Percentiles rank a stretch among this genome's conserved stretches.
Conservation (phyloP, 2,113 vertebrate genomes). For the Mustela nigripes region DNA sequence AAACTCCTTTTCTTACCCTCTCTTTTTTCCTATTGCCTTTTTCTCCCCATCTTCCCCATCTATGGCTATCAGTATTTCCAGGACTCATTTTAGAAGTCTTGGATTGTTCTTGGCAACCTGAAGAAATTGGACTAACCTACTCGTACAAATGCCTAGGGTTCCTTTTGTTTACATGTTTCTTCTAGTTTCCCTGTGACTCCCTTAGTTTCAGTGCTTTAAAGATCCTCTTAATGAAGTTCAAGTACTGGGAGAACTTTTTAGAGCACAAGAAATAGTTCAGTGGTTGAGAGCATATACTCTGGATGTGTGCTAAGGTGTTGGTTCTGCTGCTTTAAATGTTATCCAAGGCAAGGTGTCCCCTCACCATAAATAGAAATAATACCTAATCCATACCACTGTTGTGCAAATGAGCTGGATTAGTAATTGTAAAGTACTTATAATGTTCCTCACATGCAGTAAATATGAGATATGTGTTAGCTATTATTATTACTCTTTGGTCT, state of each 20-base stretch:
- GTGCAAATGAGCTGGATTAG: constrained; percentile 17
- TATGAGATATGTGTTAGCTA: background rate
- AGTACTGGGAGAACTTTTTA: background rate
- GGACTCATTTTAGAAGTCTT: constrained; percentile 6
- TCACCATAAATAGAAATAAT: constrained; percentile 2
- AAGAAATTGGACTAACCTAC: background rate
- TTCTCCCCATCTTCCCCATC: background rate
- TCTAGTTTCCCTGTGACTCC: background rate
- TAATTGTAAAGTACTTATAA: background rate
- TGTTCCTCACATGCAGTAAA: background rate
- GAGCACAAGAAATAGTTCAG: background rate
- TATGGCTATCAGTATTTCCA: constrained; percentile 13
- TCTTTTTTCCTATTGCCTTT: background rate
- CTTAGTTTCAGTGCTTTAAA: constrained; percentile 38
- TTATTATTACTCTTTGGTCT: constrained; percentile 10
- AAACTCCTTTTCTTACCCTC: background rate
- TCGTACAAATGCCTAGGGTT: background rate
- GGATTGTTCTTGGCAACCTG: background rate
- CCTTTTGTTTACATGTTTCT: background rate
- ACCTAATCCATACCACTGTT: background rate
- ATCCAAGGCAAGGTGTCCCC: background rate
- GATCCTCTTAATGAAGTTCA: background rate
- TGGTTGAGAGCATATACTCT: background rate
- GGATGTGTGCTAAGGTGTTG: background rate
- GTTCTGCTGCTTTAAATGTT: background rate